phyloP scores from a whole-genome alignment of 1,140 invertebrate species.

The Drosophila obscura region DNA sequence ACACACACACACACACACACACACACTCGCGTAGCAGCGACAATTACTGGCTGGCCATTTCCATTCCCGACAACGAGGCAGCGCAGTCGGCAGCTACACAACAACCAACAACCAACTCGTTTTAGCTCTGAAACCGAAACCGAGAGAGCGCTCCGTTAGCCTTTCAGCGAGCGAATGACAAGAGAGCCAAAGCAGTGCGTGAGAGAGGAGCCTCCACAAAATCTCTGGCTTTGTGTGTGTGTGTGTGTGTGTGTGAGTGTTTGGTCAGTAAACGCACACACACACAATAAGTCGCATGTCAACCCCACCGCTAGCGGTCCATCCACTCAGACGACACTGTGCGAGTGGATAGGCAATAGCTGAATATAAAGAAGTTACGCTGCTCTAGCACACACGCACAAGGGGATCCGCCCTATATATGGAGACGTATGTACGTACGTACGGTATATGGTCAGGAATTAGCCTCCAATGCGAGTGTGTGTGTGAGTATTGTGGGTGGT shows the following conservation, averaged over 20 bases:
- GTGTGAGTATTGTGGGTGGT: too few relatives aligned
- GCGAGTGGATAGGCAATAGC: conserved; percentile 50
- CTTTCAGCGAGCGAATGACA: too few relatives aligned
- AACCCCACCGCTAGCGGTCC: conserved; percentile 60
- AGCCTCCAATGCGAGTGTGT: too few relatives aligned
- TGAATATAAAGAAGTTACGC: conserved; percentile 12
- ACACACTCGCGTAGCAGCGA: conserved; percentile 42
- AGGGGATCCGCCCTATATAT: too few relatives aligned
- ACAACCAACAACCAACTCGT: conserved; percentile 51
- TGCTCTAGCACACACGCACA: conserved; percentile 24
- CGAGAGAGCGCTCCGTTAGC: conserved; percentile 29
- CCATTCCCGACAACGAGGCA: conserved; percentile 50
- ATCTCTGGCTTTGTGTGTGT: conserved; percentile 23
- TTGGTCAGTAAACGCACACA: conserved; percentile 57
- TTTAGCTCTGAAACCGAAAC: conserved; percentile 58
- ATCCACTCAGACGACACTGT: conserved; percentile 75
- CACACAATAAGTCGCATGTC: conserved; percentile 70
- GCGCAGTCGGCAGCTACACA: conserved; percentile 21
- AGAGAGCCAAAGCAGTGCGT: conserved; percentile 51
- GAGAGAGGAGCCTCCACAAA: conserved; percentile 15
- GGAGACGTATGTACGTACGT: too few relatives aligned
- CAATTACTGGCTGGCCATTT: conserved; percentile 70
- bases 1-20: conserved; percentile 8
- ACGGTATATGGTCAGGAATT: too few relatives aligned
- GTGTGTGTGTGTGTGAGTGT: conserved; percentile 32